A percentile compares a stretch with the other conserved stretches of the same genome.
Conservation (phyloP, 2,113 vertebrate species). For the Phyllopteryx taeniolatus region DNA sequence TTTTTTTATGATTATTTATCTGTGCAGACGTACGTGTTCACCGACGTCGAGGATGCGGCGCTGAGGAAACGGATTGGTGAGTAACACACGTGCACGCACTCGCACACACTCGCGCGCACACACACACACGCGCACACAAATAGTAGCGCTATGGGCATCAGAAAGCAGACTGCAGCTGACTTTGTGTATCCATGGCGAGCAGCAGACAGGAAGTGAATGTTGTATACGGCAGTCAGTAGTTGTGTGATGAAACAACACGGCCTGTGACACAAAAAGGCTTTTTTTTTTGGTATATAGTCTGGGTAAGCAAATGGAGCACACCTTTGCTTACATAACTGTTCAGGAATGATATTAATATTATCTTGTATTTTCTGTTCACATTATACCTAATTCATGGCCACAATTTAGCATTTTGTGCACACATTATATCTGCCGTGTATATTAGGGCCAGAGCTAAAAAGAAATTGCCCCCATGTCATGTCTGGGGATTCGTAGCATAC, state of each 20-base stretch:
- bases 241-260: background rate
- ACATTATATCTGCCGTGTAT: too few relatives aligned
- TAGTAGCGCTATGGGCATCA: conserved; percentile 27
- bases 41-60: conserved; percentile 82
- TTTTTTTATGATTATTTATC: background rate
- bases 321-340: too few relatives aligned
- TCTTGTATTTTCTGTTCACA: too few relatives aligned
- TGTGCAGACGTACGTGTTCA: conserved; percentile 88
- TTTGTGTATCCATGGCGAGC: conserved; percentile 36
- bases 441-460: too few relatives aligned
- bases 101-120: conserved; percentile 6
- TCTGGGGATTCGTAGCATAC: too few relatives aligned
- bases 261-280: background rate
- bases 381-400: too few relatives aligned
- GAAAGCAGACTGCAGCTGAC: conserved; percentile 48
- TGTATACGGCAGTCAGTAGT: background rate
- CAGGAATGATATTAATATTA: too few relatives aligned
- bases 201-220: conserved; percentile 35
- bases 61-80: conserved; percentile 85
- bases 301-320: too few relatives aligned
- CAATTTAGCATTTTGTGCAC: too few relatives aligned
- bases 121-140: conserved; percentile 25
- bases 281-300: too few relatives aligned
- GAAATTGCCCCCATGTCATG: too few relatives aligned
- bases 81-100: conserved; percentile 33